phyloP scores from a whole-genome alignment of 1,140 invertebrate genomes.

The Carcinoscorpius rotundicauda region DNA sequence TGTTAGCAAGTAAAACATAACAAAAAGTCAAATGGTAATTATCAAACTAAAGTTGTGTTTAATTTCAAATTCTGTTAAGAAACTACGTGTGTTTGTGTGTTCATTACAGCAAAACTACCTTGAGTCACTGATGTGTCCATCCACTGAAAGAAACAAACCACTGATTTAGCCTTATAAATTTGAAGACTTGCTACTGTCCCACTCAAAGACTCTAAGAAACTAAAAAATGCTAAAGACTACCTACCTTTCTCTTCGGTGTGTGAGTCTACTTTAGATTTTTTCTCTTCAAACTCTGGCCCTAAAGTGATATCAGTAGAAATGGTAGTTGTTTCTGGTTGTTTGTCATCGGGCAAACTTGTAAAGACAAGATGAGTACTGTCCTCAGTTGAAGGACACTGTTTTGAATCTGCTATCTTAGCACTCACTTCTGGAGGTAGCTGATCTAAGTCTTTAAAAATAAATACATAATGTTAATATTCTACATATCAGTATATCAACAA shows the following conservation, averaged over 20 bases:
- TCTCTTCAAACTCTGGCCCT: slow-evolving; percentile 17
- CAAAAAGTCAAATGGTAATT: too few relatives aligned
- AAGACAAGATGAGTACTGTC: slow-evolving; percentile 27
- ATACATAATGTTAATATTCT: too few relatives aligned
- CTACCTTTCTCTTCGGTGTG: slow-evolving; percentile 16
- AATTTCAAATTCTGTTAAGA: too few relatives aligned
- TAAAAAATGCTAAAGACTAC: background rate
- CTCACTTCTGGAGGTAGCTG: too few relatives aligned
- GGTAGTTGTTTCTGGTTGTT: slow-evolving; percentile 22
- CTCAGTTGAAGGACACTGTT: slow-evolving; percentile 19
- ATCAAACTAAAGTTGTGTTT: too few relatives aligned
- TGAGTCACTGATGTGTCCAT: too few relatives aligned
- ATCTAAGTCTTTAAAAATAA: too few relatives aligned
- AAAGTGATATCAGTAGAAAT: slow-evolving; percentile 1
- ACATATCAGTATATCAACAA: too few relatives aligned
- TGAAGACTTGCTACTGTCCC: too few relatives aligned
- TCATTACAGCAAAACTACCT: too few relatives aligned
- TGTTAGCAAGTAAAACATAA: too few relatives aligned
- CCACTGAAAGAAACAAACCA: background rate
- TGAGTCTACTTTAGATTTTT: slow-evolving; percentile 17
- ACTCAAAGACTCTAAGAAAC: background rate
- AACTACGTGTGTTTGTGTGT: too few relatives aligned
- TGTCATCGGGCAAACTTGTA: slow-evolving; percentile 26
- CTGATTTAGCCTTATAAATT: background rate
- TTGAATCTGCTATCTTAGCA: slow-evolving; percentile 2